Conservation (phyloP, 1,140 invertebrate genomes). For the Eurosta solidaginis region DNA sequence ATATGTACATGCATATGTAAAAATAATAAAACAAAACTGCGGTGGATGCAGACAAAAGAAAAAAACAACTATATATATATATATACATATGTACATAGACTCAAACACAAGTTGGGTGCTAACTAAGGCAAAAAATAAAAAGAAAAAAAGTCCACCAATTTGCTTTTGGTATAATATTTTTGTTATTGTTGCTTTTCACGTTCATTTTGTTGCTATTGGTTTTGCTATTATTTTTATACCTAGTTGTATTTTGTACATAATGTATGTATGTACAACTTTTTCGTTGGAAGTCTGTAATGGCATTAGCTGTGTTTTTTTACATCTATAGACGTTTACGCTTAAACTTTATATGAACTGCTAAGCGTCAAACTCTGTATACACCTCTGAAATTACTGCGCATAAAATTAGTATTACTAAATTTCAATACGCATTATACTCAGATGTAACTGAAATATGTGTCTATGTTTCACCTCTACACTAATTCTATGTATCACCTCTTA, state of each 20-base stretch:
- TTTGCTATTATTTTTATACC: neutral
- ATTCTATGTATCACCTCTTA: too few relatives aligned
- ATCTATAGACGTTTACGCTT: too few relatives aligned
- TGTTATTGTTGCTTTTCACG: neutral
- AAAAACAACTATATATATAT: neutral
- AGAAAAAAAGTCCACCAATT: constrained; percentile 15
- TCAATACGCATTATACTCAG: too few relatives aligned
- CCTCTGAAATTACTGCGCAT: too few relatives aligned
- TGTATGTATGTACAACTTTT: too few relatives aligned
- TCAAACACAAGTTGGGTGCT: neutral
- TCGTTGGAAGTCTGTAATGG: too few relatives aligned
- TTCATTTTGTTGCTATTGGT: neutral
- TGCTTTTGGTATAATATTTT: neutral
- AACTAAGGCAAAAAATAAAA: neutral
- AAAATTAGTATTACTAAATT: too few relatives aligned
- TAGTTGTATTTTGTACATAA: neutral
- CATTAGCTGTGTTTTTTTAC: too few relatives aligned
- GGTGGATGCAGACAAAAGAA: neutral
- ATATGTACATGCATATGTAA: neutral
- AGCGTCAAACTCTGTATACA: too few relatives aligned
- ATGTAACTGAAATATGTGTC: too few relatives aligned
- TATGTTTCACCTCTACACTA: too few relatives aligned
- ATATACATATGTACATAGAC: neutral
- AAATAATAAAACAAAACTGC: constrained; percentile 1
- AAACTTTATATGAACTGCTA: too few relatives aligned